Evolutionary conservation across 2,888 invertebrate genomes (phyloP), one percentile per base, ranked within the genome.

Genomic region (Microplitis deprimator): DNA sequence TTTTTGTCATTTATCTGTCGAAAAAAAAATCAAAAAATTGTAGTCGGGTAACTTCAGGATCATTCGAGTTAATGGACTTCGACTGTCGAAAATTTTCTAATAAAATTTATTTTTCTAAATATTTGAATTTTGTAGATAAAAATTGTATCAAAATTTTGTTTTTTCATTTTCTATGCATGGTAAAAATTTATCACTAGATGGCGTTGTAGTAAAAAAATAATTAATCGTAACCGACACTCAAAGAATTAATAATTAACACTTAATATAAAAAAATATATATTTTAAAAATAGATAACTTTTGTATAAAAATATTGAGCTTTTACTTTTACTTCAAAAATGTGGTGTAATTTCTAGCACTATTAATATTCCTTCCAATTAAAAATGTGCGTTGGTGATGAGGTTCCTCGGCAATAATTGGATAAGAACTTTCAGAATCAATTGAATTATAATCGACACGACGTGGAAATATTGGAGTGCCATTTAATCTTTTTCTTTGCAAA

Each of bases 401-500:
- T 0, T 65, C 5, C 17, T n/a, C 71, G 39, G 79, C 78, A 6
- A 81, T 7, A 6, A 78, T 75, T 61, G 80, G 82, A 61, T 62
- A 17, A 7, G 65, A 68, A 1, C 69, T 77, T n/a, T 39, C 39
- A 74, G 75, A 81, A 41, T 20, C 20, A 10, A 82, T 71, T 5
- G 73, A 76, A 8, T 61, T 65, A 60, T 78, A 68, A 38, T 60
- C 40, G 3, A 29, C n/a, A 59, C 50, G 2, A 38, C 79, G 72
- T 20, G 75, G 77, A 50, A 78, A 80, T 10, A 75, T 68, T 50
- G 67, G 8, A 13, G 65, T 61, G 16, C 68, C 75, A 61, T 62
- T 60, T n/a, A 73, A 10, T 65, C 65, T 77, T 20, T 75, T 64
- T 13, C 70, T 67, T 76, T 79, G 95, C 82, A 92, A 90, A 50